phyloP scores from a whole-genome alignment of 2,888 invertebrate genomes.

The Eupsilia transversa region DNA sequence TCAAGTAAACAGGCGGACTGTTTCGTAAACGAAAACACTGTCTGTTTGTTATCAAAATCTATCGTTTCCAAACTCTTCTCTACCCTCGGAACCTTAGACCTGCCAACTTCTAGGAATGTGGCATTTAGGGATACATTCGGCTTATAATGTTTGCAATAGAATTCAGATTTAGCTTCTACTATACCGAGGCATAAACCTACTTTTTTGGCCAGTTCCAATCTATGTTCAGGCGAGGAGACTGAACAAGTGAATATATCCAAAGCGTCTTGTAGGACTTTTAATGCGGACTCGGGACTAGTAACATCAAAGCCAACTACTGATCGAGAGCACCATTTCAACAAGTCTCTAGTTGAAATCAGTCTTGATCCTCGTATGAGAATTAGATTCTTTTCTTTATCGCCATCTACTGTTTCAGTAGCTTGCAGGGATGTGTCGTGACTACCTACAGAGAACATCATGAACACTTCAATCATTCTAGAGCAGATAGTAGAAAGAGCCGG shows the following conservation, averaged over 20 bases:
- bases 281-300: conserved; percentile 92
- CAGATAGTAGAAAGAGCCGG: conserved; percentile 93
- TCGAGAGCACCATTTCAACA: conserved; percentile 97
- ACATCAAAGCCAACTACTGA: conserved; percentile 94
- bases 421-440: conserved; percentile 90
- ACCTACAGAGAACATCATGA: conserved; percentile 94
- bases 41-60: conserved; percentile 83
- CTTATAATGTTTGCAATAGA: conserved; percentile 94
- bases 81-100: conserved; percentile 90
- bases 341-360: conserved; percentile 95
- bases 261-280: conserved; percentile 96
- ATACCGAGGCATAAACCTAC: conserved; percentile 96
- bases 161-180: conserved; percentile 94
- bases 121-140: conserved; percentile 92
- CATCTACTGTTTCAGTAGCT: conserved; percentile 76
- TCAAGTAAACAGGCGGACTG: conserved; percentile 96
- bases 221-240: conserved; percentile 91
- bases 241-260: conserved; percentile 97
- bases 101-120: conserved; percentile 92
- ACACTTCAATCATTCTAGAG: conserved; percentile 95
- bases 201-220: conserved; percentile 92
- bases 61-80: conserved; percentile 83
- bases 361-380: conserved; percentile 89
- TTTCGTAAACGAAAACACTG: conserved; percentile 95
- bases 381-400: conserved; percentile 73